phyloP scores from a whole-genome alignment of 2,113 vertebrate genomes.

The Colaptes auratus region DNA sequence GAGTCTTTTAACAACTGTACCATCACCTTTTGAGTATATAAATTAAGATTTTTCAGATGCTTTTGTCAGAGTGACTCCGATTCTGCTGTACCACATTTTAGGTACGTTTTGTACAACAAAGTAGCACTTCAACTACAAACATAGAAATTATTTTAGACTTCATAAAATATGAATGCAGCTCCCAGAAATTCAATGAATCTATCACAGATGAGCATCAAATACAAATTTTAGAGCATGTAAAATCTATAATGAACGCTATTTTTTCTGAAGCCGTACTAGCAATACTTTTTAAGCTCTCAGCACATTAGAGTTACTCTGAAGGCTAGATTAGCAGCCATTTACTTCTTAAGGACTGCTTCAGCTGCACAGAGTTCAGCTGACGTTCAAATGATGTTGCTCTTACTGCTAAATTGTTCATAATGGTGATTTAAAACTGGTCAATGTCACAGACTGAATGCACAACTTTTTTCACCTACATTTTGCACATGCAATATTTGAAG shows the following conservation, averaged over 20 bases:
- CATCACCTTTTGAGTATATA: not conserved
- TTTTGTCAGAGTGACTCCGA: not conserved
- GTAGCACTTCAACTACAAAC: not conserved
- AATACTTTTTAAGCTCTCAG: not conserved
- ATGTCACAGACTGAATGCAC: not conserved
- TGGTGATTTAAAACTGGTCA: not conserved
- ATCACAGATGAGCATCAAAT: not conserved
- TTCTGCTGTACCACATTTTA: not conserved
- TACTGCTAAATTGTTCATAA: constrained; percentile 9
- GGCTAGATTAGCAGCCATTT: not conserved
- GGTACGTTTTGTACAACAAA: not conserved
- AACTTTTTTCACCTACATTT: not conserved
- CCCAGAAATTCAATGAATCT: not conserved
- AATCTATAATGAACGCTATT: not conserved
- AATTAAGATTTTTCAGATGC: not conserved
- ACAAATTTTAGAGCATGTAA: not conserved
- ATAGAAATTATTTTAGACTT: not conserved
- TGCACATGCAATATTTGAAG: not conserved
- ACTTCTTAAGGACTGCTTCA: not conserved
- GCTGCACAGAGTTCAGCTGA: too few species aligned
- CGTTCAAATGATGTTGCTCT: not conserved
- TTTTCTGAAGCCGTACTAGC: not conserved
- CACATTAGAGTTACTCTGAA: not conserved
- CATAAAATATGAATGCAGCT: constrained; percentile 1
- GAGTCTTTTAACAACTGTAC: not conserved